Evolutionary conservation across 2,888 invertebrate genomes (phyloP), one percentile per base, ranked within the genome.

Genomic region (Drosophila basisetae): DNA sequence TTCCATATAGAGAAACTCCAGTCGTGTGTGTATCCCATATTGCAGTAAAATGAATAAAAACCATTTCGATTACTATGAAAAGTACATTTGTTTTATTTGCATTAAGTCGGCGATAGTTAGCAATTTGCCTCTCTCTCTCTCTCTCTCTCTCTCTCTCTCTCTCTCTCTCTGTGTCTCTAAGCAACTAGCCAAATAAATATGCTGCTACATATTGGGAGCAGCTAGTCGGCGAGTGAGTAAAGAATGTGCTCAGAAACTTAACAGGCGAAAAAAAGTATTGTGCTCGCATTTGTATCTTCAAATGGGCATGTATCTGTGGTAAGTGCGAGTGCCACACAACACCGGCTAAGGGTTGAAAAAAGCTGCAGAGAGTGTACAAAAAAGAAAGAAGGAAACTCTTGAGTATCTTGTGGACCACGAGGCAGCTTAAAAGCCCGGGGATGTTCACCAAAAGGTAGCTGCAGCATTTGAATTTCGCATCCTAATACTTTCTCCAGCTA

Each of bases 1-100:
- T 68, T 35, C n/a, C 54, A 11, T 5, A 52, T 60, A 69, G 28
- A 41, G 18, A 62, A 50, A 72, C 63, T 25, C 18, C 39, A 33
- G 6, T 49, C 22, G 11, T 33, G 22, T 65, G 25, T 66, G 52
- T 61, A 3, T 28, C 22, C 43, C 35, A 22, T 11, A 31, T 70
- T 82, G 80, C 75, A 84, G 71, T 85, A 69, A 82, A 84, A 82
- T 47, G 72, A 85, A 85, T 78, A 65, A 84, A 87, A 67, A 60
- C 37, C 59, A 83, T 70, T 89, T 82, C 70, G 65, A 82, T 78
- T 89, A 81, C 63, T 54, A 72, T 84, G 62, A 65, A 78, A 78
- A 66, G 25, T 25, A 18, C 30, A 37, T 37, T 33, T 70, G 35
- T 63, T 52, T 68, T 33, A 61, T 63, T 67, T 65, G 84, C 68